Evolutionary conservation across 2,113 vertebrate genomes (phyloP).

Genomic region (Neogobius melanostomus): DNA sequence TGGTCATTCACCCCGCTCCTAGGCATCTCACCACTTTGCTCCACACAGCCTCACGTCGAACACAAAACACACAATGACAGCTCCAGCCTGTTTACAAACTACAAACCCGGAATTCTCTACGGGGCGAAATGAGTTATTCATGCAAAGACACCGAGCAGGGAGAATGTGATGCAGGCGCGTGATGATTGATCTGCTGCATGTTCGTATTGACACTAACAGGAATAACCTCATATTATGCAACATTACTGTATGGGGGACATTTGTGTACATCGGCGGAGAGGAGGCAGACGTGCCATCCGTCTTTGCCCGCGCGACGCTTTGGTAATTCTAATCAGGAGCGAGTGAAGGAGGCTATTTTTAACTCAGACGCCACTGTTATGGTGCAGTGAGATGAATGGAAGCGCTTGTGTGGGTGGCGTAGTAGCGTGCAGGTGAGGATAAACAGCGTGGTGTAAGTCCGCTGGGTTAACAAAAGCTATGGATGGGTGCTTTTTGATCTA

Average conservation of each 20-base stretch:
- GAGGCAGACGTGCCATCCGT: conserved; percentile 29
- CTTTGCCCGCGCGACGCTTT: conserved; percentile 53
- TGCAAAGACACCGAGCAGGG: conserved; percentile 16
- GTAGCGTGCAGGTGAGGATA: conserved; percentile 54
- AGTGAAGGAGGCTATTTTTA: conserved; percentile 70
- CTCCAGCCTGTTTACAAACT: conserved; percentile 5
- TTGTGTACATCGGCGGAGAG: conserved; percentile 17
- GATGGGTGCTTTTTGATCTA: not conserved
- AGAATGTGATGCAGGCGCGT: conserved; percentile 11
- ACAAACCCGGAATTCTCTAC: conserved; percentile 17
- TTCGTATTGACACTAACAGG: conserved; percentile 24
- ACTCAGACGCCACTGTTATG: conserved; percentile 63
- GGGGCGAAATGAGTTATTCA: conserved; percentile 40
- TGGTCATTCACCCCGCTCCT: not conserved
- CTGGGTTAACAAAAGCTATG: not conserved
- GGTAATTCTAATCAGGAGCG: conserved; percentile 62
- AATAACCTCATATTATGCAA: conserved; percentile 27
- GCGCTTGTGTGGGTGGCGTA: conserved; percentile 51
- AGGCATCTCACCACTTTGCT: not conserved
- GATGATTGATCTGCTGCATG: conserved; percentile 18
- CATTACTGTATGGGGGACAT: conserved; percentile 3
- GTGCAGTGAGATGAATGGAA: conserved; percentile 72
- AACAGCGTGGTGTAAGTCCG: conserved; percentile 7
- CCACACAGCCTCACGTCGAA: not conserved
- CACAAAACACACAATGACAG: not conserved